Evolutionary conservation across 2,113 vertebrate genomes (phyloP), one percentile per base, ranked within the genome.

Genomic region (Aldabrachelys gigantea): DNA sequence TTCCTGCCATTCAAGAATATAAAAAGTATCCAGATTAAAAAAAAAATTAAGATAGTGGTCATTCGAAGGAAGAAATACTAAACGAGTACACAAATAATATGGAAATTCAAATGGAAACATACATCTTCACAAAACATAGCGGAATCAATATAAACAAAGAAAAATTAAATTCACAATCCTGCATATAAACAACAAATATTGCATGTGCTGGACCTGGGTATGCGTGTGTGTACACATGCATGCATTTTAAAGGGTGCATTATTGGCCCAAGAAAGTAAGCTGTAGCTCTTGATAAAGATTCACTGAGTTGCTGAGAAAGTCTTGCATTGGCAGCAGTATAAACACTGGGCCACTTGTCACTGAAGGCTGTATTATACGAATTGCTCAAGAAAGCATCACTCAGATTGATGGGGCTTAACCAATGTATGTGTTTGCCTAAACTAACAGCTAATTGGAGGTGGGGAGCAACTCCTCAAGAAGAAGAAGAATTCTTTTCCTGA

Each of bases 361-460:
- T 0, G 2, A 86, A 82, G 81, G 83, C 85, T 57, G 65, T 54
- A 89, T 22, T 10, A 0, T 13, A 25, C 50, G 49, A 50, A 9
- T n/a, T 93, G 91, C 83, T 95, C 89, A 82, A 93, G 89, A 91
- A 95, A 88, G 57, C 89, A 95, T 86, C 89, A 93, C 90, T 95
- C 81, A 93, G 81, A 59, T 35, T 49, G 92, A 91, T 41, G 52
- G 31, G 59, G 65, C 47, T 84, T 83, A 89, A 94, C 72, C 84
- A 53, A 59, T 89, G 72, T 53, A 62, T 72, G 1, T 85, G 95
- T 97, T 97, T 96, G 92, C 92, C 95, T 95, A 89, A 95, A 96
- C 97, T 96, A 87, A 92, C 91, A 94, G 94, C 94, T 97, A 97
- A 97, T 91, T 94, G 53, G 91, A 97, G 87, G 95, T 92, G 91